These are phyloP conservation scores for Caenorhabditis drosophilae DNA, from an alignment of 2,888 invertebrate genomes.

Conservation along the genomic window DNA sequence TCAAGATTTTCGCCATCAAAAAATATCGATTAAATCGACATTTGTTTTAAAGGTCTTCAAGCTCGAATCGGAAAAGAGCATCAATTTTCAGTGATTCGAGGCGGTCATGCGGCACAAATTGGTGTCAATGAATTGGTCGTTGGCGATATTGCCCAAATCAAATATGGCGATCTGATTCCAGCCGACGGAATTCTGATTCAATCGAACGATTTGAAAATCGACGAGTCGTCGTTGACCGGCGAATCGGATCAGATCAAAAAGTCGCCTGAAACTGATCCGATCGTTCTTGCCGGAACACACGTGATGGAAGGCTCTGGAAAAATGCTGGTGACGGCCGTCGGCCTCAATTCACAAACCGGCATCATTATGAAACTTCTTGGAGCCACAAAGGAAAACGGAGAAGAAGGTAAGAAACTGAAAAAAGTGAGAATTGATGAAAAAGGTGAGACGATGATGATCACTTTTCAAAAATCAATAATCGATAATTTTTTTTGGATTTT, in stretches of 20 bases:
- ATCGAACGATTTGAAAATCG: constrained; percentile 83
- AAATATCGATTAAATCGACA: too few species aligned
- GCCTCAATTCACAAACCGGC: constrained; percentile 94
- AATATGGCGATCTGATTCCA: constrained; percentile 74
- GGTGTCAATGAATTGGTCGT: constrained; percentile 95
- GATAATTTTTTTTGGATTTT: too few species aligned
- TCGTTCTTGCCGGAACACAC: constrained; percentile 94
- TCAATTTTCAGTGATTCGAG: constrained; percentile 93
- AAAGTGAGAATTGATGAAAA: too few species aligned
- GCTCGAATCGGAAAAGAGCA: constrained; percentile 98
- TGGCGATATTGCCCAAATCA: constrained; percentile 92
- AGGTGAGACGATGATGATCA: too few species aligned
- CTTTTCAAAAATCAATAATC: too few species aligned
- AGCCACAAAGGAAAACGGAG: constrained; percentile 57
- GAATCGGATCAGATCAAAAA: constrained; percentile 99
- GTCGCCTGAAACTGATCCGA: constrained; percentile 88
- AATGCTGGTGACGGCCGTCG: constrained; percentile 92
- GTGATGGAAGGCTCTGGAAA: constrained; percentile 99
- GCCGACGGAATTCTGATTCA: constrained; percentile 73
- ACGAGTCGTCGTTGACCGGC: constrained; percentile 97
- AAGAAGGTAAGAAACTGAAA: too few species aligned
- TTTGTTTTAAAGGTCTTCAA: constrained; percentile 65
- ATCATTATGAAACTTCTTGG: constrained; percentile 67
- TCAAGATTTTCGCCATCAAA: neutral
- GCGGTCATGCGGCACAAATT: constrained; percentile 88